Evolutionary conservation across 92 coral and sea anemone genomes (phyloP).

Genomic region (Palythoa grandis): DNA sequence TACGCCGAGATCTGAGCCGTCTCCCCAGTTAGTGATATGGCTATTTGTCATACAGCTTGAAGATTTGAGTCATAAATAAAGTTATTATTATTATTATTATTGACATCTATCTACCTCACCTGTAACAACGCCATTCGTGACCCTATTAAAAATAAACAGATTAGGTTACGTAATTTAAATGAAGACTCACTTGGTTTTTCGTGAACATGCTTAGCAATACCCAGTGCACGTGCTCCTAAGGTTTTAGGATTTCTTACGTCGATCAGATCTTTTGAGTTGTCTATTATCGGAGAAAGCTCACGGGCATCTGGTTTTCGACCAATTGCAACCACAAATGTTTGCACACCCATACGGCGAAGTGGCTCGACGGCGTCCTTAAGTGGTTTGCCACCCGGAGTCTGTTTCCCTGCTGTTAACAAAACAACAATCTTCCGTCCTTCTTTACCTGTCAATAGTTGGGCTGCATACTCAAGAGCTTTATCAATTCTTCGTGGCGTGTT

Average conservation of each 20-base stretch:
- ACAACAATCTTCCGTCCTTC: conserved; percentile 40
- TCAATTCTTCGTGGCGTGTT: conserved; percentile 22
- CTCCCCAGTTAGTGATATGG: too few relatives aligned
- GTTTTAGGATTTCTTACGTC: background rate
- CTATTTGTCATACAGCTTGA: too few relatives aligned
- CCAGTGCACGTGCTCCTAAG: background rate
- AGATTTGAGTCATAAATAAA: too few relatives aligned
- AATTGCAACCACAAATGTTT: conserved; percentile 52
- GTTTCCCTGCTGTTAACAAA: conserved; percentile 45
- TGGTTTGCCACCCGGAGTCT: conserved; percentile 49
- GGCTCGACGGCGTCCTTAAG: conserved; percentile 50
- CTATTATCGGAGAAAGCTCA: conserved; percentile 6
- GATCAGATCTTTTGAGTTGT: conserved; percentile 20
- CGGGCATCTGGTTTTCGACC: conserved; percentile 38
- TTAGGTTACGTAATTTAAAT: background rate
- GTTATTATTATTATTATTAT: too few relatives aligned
- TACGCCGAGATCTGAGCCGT: too few relatives aligned
- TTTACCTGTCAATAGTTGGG: conserved; percentile 29
- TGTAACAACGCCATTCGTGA: background rate
- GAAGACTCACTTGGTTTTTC: background rate
- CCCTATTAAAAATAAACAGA: background rate
- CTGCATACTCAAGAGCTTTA: conserved; percentile 46
- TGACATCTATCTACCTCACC: too few relatives aligned
- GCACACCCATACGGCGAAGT: conserved; percentile 42
- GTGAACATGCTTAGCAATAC: conserved; percentile 5